phyloP scores from a whole-genome alignment of 2,888 invertebrate species.

The Cantharis rustica region DNA sequence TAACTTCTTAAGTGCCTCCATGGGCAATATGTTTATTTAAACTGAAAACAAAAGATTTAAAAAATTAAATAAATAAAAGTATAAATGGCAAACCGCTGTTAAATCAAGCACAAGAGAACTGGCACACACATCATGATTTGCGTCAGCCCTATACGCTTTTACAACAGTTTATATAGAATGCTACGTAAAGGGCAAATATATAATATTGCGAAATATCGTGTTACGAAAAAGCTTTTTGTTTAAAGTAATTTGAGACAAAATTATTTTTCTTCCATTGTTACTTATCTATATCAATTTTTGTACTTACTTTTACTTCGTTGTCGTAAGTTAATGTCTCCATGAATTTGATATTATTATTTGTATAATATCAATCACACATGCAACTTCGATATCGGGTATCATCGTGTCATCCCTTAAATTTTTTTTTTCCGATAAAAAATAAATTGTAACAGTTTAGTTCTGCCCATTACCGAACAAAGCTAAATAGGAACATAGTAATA shows the following conservation, averaged over 20 bases:
- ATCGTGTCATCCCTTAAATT: neutral
- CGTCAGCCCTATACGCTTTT: conserved; percentile 1
- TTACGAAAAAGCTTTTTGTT: conserved; percentile 1
- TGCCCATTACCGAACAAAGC: neutral
- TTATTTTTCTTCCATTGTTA: neutral
- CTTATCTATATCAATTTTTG: neutral
- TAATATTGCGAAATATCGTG: conserved; percentile 16
- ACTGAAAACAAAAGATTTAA: conserved; percentile 25
- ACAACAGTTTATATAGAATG: neutral
- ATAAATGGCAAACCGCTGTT: neutral
- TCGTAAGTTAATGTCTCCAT: neutral
- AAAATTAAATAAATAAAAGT: neutral
- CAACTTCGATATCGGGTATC: neutral
- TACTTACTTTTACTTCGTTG: neutral
- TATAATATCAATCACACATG: neutral
- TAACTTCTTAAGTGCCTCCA: conserved; percentile 47
- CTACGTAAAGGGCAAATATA: neutral
- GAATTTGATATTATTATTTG: neutral
- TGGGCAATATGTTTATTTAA: conserved; percentile 46
- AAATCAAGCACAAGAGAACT: neutral
- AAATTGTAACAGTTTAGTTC: neutral
- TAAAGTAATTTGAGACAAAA: neutral
- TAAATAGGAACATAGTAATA: neutral
- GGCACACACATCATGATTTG: neutral
- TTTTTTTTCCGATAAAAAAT: neutral